Evolutionary conservation across 2,888 invertebrate species (phyloP), one percentile per base, ranked within the genome.

Genomic region (Parnassius smintheus): DNA sequence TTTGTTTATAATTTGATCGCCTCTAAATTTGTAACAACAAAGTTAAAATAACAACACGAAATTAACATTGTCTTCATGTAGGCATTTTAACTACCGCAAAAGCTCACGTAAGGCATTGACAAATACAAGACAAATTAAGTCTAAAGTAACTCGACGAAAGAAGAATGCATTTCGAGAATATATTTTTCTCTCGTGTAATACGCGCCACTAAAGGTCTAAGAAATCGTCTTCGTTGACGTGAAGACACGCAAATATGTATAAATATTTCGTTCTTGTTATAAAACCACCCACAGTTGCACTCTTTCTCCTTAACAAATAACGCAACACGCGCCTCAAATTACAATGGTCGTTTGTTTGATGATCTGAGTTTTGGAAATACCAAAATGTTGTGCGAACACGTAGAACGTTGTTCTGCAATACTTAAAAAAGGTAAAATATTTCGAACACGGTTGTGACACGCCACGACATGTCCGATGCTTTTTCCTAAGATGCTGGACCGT

Each of bases 401-500:
- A 58, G 55, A 69, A 68, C 72, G 68, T 62, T 59, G 64, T 64
- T 68, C 61, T 55, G 69, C 56, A 55, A 53, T 66, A 56, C 41
- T 13, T 45, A 60, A 72, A 74, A 75, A 75, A 75, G 72, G 65
- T 56, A 62, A 64, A 64, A 69, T 66, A 69, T 72, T 70, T 70
- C 61, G 67, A 65, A 73, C 70, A 74, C 68, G 70, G 66, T 64
- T 68, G 65, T 68, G 71, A 75, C 74, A 72, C 73, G 69, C 58
- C 46, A 58, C 57, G 59, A 66, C 66, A 67, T 72, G 72, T 71
- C 65, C 59, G 56, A 63, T 50, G 59, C 59, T 68, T 72, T 70
- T 75, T 73, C 72, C 61, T 66, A 70, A 74, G 76, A 76, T 78
- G 75, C 75, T 69, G 73, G 71, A 75, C 68, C 78, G 71, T 75